Evolutionary conservation across 2,888 invertebrate species (phyloP), one percentile per base, ranked within the genome.

Genomic region (Cecidostiba fungosa): DNA sequence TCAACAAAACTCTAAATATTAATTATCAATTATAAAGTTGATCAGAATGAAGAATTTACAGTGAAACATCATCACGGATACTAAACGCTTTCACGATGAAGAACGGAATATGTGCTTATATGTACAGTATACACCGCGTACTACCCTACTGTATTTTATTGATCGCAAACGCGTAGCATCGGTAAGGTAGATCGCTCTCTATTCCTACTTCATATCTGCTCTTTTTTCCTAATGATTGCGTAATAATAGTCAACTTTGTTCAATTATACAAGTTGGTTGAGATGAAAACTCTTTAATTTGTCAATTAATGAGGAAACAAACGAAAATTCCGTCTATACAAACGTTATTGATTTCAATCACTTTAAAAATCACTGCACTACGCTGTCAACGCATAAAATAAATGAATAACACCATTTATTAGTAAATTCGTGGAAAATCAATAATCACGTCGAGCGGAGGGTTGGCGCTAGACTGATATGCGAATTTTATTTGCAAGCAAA

Each of bases 371-470:
- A n/a, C 23, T 23, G 59, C 1, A 6, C 3, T 4, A 59, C n/a
- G 4, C n/a, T 59, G 23, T 23, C 1, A 23, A 10, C 4, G 43
- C 12, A 43, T 43, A 29, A 29, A 8, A 2, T 2, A 29, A 66
- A 26, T 62, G 12, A 62, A 26, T 23, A 26, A 66, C 8, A 3
- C 1, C n/a, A 29, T 66, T 26, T 29, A 29, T 29, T 66, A 14
- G 12, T 23, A 10, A 23, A 10, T 32, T 32, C 14, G 69, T 2
- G 1, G 62, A 69, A 77, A 77, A 77, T 77, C 77, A 77, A 77
- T 77, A 66, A 66, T 14, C 29, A 32, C 1, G 10, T 0, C 1
- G n/a, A 26, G 23, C 12, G n/a, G 43, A 23, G 23, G 10, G 39
- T 16, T n/a, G 3, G 3, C 4, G 14, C 19, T 50, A 54, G 47